Conservation (phyloP, 2,797 vertebrate species). For the Oophaga sylvatica region DNA sequence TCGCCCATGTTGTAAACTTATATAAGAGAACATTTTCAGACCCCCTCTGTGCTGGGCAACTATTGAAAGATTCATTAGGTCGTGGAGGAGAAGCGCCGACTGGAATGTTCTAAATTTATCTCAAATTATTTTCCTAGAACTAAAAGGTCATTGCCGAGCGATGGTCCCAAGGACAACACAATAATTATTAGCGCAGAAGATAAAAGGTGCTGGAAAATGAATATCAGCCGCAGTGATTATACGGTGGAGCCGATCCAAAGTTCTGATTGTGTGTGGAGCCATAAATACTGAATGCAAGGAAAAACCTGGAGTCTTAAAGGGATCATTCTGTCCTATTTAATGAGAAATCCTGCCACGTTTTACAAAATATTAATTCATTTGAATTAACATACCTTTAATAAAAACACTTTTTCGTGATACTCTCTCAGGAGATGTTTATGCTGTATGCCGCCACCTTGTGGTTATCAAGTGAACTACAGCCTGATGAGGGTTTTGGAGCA, state of each 20-base stretch:
- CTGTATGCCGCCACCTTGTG: no score
- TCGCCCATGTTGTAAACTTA: conserved; percentile 28
- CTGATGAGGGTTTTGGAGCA: no score
- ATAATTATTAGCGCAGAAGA: conserved; percentile 47
- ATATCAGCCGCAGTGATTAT: conserved; percentile 12
- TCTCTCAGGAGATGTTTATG: no score
- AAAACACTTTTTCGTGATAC: no score
- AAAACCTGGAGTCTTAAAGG: neutral
- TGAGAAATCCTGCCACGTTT: neutral
- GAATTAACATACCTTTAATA: no score
- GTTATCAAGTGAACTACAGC: no score
- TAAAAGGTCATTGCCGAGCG: conserved; percentile 49
- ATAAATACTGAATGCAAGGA: neutral
- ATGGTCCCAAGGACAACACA: conserved; percentile 47
- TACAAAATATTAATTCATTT: neutral
- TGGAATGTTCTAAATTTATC: conserved; percentile 53
- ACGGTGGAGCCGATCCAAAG: conserved; percentile 5
- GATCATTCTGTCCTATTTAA: neutral
- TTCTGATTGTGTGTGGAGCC: conserved; percentile 4
- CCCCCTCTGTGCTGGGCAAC: conserved; percentile 28
- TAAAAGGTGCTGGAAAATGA: conserved; percentile 45
- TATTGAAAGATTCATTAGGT: conserved; percentile 51
- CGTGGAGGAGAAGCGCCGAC: conserved; percentile 1
- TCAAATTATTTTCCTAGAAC: conserved; percentile 53
- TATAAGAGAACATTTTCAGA: neutral